Conservation (phyloP, 2,888 invertebrate genomes). For the Malthinus flaveolus region DNA sequence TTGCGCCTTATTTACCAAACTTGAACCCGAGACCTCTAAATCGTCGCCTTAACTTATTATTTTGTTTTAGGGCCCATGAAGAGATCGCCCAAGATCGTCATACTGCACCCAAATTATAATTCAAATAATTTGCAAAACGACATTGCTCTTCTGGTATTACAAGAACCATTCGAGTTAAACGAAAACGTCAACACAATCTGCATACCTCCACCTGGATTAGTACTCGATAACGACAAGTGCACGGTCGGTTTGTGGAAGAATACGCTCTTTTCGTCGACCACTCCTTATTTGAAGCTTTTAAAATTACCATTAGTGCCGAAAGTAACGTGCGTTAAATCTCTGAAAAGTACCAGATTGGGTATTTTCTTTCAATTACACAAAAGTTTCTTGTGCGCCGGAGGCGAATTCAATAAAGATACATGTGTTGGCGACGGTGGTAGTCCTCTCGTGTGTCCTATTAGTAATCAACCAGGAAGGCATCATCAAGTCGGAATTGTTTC, state of each 20-base stretch:
- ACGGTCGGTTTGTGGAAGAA: constrained; percentile 72
- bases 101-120: constrained; percentile 63
- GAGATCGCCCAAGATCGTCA: constrained; percentile 58
- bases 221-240: constrained; percentile 59
- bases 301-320: constrained; percentile 66
- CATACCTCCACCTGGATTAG: constrained; percentile 57
- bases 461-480: constrained; percentile 53
- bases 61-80: constrained; percentile 58
- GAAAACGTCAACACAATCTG: constrained; percentile 70
- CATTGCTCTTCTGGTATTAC: constrained; percentile 67
- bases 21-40: too few species aligned
- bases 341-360: constrained; percentile 70
- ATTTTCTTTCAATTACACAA: constrained; percentile 65
- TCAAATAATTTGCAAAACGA: constrained; percentile 70
- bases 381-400: constrained; percentile 78
- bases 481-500: constrained; percentile 60
- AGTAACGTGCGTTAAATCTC: constrained; percentile 48
- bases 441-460: constrained; percentile 72
- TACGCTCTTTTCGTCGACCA: constrained; percentile 52
- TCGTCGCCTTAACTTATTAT: too few species aligned
- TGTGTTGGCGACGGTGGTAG: constrained; percentile 78
- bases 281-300: constrained; percentile 62
- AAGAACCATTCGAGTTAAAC: constrained; percentile 60
- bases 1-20: too few species aligned
- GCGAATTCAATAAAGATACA: constrained; percentile 69